phyloP scores from a whole-genome alignment of 1,140 invertebrate genomes.

The Listronotus oregonensis region DNA sequence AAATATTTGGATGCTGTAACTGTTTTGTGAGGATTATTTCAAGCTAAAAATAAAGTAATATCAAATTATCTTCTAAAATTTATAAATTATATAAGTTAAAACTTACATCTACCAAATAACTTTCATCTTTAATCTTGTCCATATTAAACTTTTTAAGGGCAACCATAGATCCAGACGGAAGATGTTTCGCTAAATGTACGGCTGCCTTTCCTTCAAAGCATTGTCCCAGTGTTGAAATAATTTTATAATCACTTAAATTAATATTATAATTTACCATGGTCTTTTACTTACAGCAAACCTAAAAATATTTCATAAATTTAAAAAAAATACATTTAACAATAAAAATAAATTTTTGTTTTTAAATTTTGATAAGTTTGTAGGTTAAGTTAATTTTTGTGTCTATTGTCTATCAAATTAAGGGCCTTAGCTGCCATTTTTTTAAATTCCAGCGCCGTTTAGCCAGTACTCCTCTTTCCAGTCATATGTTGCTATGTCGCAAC shows the following conservation, averaged over 20 bases:
- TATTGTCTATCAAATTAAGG: too few relatives aligned
- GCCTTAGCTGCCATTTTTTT: too few relatives aligned
- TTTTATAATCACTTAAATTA: slow-evolving; percentile 58
- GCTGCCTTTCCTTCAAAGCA: slow-evolving; percentile 69
- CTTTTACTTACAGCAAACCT: not conserved
- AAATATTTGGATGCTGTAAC: slow-evolving; percentile 78
- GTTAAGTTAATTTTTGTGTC: too few relatives aligned
- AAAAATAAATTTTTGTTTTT: slow-evolving; percentile 1
- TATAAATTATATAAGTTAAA: not conserved
- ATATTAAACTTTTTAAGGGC: slow-evolving; percentile 78
- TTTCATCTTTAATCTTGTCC: slow-evolving; percentile 69
- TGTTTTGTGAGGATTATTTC: slow-evolving; percentile 78
- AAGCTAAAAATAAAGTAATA: slow-evolving; percentile 57
- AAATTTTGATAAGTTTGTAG: too few relatives aligned
- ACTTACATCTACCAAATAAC: slow-evolving; percentile 68
- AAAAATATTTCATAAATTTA: too few relatives aligned
- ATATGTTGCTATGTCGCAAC: too few relatives aligned
- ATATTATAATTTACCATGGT: slow-evolving; percentile 45
- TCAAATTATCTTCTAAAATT: slow-evolving; percentile 11
- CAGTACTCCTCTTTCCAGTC: too few relatives aligned
- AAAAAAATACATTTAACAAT: too few relatives aligned
- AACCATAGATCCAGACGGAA: slow-evolving; percentile 69
- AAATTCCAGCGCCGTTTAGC: too few relatives aligned
- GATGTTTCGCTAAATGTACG: slow-evolving; percentile 72
- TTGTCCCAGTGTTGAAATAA: slow-evolving; percentile 67